Percentiles rank a stretch among this genome's conserved stretches.
Conservation (phyloP, 2,797 vertebrate genomes). For the Aselliscus stoliczkanus region DNA sequence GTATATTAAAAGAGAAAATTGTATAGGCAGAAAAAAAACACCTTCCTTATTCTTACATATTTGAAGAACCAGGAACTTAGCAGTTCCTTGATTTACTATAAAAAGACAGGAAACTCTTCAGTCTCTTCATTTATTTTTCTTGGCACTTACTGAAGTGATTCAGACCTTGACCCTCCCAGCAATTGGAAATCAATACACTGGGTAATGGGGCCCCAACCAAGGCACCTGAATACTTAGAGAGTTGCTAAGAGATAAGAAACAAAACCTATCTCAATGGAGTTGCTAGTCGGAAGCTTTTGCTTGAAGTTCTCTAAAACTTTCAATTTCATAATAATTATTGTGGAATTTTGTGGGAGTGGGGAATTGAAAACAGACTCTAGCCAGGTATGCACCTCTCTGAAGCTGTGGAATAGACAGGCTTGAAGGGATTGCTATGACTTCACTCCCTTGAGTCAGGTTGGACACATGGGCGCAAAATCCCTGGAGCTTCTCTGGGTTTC, state of each 20-base stretch:
- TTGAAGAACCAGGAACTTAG: constrained; percentile 4
- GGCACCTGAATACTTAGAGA: not conserved
- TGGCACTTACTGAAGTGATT: not conserved
- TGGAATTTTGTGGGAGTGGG: not conserved
- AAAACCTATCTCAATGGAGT: not conserved
- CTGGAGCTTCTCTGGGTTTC: not conserved
- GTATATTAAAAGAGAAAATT: not conserved
- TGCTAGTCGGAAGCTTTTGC: not conserved
- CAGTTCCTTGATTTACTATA: constrained; percentile 10
- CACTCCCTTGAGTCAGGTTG: not conserved
- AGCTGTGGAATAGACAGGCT: not conserved
- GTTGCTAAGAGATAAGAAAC: not conserved
- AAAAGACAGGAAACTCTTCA: constrained; percentile 3
- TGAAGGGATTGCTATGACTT: not conserved
- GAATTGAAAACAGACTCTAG: not conserved
- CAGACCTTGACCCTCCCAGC: not conserved
- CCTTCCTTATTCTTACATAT: not conserved
- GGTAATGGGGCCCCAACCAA: not conserved
- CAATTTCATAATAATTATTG: not conserved
- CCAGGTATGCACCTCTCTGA: not conserved
- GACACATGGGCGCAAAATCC: not conserved
- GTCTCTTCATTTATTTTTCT: not conserved
- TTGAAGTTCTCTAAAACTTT: not conserved
- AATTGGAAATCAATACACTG: constrained; percentile 9
- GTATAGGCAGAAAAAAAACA: not conserved